These are phyloP conservation scores for Sitodiplosis mosellana DNA, from an alignment of 1,140 invertebrate species.

Conservation along the genomic window DNA sequence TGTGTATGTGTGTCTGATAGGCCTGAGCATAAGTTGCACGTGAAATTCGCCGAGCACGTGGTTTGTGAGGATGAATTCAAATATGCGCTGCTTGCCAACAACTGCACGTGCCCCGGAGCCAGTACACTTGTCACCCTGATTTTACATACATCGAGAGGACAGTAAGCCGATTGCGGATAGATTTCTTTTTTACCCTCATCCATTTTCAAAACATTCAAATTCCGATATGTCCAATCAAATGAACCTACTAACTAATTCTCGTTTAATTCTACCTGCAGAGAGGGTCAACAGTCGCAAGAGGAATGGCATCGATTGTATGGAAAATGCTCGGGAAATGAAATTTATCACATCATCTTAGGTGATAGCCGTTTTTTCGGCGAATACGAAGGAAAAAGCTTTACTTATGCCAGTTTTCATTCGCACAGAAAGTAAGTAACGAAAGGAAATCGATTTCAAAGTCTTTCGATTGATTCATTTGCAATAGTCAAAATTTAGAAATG, in stretches of 20 bases:
- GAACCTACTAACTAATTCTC: no score
- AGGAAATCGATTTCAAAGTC: no score
- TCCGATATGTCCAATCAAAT: background rate
- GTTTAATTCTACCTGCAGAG: constrained; percentile 36
- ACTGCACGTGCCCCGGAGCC: constrained; percentile 91
- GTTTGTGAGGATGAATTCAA: constrained; percentile 97
- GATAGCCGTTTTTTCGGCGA: constrained; percentile 95
- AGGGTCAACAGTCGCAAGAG: constrained; percentile 90
- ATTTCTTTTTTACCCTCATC: background rate
- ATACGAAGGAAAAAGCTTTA: constrained; percentile 96
- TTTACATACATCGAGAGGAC: constrained; percentile 86
- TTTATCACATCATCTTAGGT: constrained; percentile 89
- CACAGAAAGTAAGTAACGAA: constrained; percentile 70
- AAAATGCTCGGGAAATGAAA: constrained; percentile 95
- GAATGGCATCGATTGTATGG: constrained; percentile 96
- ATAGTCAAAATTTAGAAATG: no score
- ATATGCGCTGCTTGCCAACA: constrained; percentile 90
- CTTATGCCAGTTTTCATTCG: constrained; percentile 95
- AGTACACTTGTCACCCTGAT: constrained; percentile 90
- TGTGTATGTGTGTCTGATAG: constrained; percentile 21
- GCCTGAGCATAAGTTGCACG: constrained; percentile 95
- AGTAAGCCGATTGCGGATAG: constrained; percentile 29
- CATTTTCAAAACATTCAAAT: background rate
- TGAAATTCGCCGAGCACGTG: constrained; percentile 94
- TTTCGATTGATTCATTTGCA: no score